Evolutionary conservation across 2,113 vertebrate species (phyloP), one percentile per base, ranked within the genome.

Genomic region (Pagrus major): DNA sequence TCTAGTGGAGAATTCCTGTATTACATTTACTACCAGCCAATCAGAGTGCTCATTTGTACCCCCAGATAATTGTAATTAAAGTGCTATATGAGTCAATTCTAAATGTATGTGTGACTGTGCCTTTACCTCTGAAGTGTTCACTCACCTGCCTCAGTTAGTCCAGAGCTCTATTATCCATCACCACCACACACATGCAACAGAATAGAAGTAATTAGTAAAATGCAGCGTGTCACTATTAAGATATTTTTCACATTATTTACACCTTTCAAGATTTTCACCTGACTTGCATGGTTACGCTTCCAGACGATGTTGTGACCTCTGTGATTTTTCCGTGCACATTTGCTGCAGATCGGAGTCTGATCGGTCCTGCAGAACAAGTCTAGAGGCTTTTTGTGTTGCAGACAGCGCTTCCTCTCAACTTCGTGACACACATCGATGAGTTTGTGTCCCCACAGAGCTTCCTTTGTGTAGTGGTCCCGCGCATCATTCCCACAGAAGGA

Each of bases 281-380:
- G 55, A 31, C 20, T 49, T 23, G 16, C 23, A 39, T 16, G 16
- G 27, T 3, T 1, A n/a, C 5, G 42, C 41, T 41, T 41, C 0
- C 21, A 51, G 21, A 68, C 29, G n/a, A 86, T 56, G 49, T 81
- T 42, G 10, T 78, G 73, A 23, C 63, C 66, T 18, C 9, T 86
- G 69, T 86, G 73, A 15, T 51, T 72, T 27, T 35, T 20, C 33
- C 27, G 3, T 14, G 29, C 42, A 66, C 81, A 84, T 35, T 39
- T 47, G 3, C 49, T 71, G 52, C 65, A 84, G 56, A 78, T 84
- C n/a, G 3, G 25, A 59, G 84, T 69, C 58, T 42, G 69, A 70
- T 69, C 68, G 14, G 68, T 78, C 54, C 14, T 55, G 59, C 73
- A 78, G 52, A 74, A 54, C 39, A 73, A 52, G 21, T 60, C 56